These are phyloP conservation scores for Corydoras maculifer DNA, from an alignment of 2,113 vertebrate genomes.

Conservation along the genomic window DNA sequence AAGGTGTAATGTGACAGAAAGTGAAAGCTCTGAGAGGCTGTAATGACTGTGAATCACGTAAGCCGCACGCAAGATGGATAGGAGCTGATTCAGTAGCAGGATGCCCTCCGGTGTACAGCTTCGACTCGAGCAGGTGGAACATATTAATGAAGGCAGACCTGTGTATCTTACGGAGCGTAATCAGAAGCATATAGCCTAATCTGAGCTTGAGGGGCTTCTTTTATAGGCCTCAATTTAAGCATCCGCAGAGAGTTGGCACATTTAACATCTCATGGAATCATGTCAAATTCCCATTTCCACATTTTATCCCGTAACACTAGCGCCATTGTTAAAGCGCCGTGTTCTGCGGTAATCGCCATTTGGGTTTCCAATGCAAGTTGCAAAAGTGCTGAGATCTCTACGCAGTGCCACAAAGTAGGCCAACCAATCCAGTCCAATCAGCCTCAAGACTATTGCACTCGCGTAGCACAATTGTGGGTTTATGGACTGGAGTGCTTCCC, in stretches of 20 bases:
- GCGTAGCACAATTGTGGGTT: slow-evolving; percentile 39
- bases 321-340: slow-evolving; percentile 38
- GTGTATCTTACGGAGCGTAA: slow-evolving; percentile 27
- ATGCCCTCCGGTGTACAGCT: slow-evolving; percentile 6
- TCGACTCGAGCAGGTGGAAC: slow-evolving; percentile 40
- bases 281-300: slow-evolving; percentile 43
- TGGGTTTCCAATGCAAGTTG: slow-evolving; percentile 38
- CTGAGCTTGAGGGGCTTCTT: slow-evolving; percentile 17
- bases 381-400: slow-evolving; percentile 32
- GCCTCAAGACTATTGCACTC: slow-evolving; percentile 29
- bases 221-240: slow-evolving; percentile 38
- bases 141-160: slow-evolving; percentile 34
- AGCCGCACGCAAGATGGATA: too few species aligned
- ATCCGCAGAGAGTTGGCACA: slow-evolving; percentile 37
- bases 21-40: too few species aligned
- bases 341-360: slow-evolving; percentile 36
- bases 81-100: slow-evolving; percentile 21
- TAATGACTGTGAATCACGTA: too few species aligned
- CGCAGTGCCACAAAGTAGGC: slow-evolving; percentile 29
- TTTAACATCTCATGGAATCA: slow-evolving; percentile 45
- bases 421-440: slow-evolving; percentile 38
- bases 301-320: slow-evolving; percentile 40
- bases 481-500: slow-evolving; percentile 38
- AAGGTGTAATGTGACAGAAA: too few species aligned
- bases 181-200: slow-evolving; percentile 36